Percentiles rank a stretch among this genome's conserved stretches.
These are phyloP conservation scores for Conus betulinus DNA, from an alignment of 1,140 invertebrate genomes.

Conservation along the genomic window DNA sequence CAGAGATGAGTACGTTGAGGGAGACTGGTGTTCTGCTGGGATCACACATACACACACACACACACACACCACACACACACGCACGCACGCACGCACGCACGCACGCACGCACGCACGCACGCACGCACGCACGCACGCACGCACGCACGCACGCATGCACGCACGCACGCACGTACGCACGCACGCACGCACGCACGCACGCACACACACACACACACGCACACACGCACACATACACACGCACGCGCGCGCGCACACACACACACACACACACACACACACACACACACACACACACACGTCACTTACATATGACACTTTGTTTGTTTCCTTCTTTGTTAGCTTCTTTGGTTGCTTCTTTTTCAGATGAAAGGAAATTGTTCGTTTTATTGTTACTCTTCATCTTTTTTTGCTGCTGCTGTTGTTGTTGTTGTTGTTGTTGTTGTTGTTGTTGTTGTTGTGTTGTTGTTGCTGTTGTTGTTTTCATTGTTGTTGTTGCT, in stretches of 20 bases:
- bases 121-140: not conserved
- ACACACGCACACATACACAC: slow-evolving; percentile 35
- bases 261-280: slow-evolving; percentile 42
- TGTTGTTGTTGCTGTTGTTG: slow-evolving; percentile 2
- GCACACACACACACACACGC: slow-evolving; percentile 41
- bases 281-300: slow-evolving; percentile 35
- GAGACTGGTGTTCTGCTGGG: no score
- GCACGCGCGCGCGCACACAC: not conserved
- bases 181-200: slow-evolving; percentile 20
- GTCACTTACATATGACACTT: no score
- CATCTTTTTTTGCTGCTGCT: not conserved
- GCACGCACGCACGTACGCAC: not conserved
- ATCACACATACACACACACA: no score
- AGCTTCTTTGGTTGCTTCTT: no score
- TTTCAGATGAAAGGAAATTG: no score
- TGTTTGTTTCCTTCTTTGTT: no score
- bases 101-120: not conserved
- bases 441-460: not conserved
- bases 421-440: no score
- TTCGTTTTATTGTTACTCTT: no score
- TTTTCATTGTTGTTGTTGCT: slow-evolving; percentile 13
- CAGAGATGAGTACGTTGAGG: no score
- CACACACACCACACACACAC: not conserved
- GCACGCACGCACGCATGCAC: not conserved
- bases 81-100: not conserved